Base-by-base conservation (phyloP, 2,797 vertebrate genomes). In the Sebastes melanostomus region DNA sequence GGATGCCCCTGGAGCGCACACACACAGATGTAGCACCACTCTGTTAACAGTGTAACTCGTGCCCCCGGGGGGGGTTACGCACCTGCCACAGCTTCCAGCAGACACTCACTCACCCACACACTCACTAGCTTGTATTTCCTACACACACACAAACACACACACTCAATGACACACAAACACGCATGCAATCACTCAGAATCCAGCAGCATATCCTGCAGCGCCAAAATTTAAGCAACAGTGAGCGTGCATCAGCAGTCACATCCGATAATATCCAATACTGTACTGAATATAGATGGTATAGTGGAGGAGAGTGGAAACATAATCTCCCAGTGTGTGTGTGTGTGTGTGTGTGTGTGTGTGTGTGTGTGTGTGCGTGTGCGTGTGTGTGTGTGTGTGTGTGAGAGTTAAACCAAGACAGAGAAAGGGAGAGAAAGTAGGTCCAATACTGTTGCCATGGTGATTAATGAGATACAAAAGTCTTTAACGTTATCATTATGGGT, bases 401-500 rank as follows among this genome's bases (percentile, higher is more conserved):
- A 20, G 52, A 54, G 24, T 69, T 50, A 70, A 74, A 85, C 52
- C 67, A 76, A 87, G 36, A 30, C 3, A 25, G 62, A 66, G 30
- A 9, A 29, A 30, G 3, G 68, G 61, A 30, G 16, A 24, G 59
- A 70, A 89, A 84, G 77, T 75, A 59, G 86, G 85, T 80, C 76
- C 83, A 63, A 83, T 75, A 72, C 65, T 81, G 90, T 92, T 93
- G 78, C 89, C 70, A 88, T 92, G 89, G 91, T 80, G 78, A 90
- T 88, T 90, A 91, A 92, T 89, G 82, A 90, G 76, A 87, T 78
- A 87, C 87, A 89, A 83, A 84, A 76, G 76, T 83, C 87, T 80
- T 83, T 74, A 82, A 79, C 9, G 1, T 81, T 78, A 85, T 89
- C 75, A 79, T 88, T 80, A 85, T 1, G 42, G 58, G 72, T 76